These are phyloP conservation scores for Lydus trimaculatus DNA, from an alignment of 2,888 invertebrate species.

Conservation along the genomic window DNA sequence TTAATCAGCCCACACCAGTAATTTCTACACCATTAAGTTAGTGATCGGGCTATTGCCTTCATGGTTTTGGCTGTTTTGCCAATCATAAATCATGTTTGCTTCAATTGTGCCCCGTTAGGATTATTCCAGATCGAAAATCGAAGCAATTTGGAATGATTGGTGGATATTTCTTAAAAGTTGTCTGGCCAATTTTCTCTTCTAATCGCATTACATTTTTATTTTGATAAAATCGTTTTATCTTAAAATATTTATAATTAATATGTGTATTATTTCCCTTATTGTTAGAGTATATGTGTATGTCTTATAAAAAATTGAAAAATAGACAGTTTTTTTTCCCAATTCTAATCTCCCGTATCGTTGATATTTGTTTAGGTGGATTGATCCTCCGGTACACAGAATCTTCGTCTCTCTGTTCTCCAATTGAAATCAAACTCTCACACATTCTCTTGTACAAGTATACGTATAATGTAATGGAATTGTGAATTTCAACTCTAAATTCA, in stretches of 20 bases:
- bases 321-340: background rate
- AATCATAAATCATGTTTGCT: slow-evolving; percentile 14
- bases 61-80: slow-evolving; percentile 12
- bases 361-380: slow-evolving; percentile 1
- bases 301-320: background rate
- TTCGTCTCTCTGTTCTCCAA: background rate
- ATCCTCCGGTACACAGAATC: background rate
- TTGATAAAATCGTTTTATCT: background rate
- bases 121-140: slow-evolving; percentile 3
- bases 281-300: background rate
- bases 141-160: background rate
- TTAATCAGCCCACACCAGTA: background rate
- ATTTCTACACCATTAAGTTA: slow-evolving; percentile 15
- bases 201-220: background rate
- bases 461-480: background rate
- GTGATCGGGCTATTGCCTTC: slow-evolving; percentile 12
- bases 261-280: background rate
- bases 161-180: background rate
- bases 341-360: background rate
- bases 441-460: no score
- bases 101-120: slow-evolving; percentile 2
- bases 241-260: background rate
- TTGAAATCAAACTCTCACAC: slow-evolving; percentile 3
- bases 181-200: background rate
- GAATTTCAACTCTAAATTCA: background rate